Base-by-base conservation (phyloP, 2,797 vertebrate genomes). In the Ataeniobius toweri region DNA sequence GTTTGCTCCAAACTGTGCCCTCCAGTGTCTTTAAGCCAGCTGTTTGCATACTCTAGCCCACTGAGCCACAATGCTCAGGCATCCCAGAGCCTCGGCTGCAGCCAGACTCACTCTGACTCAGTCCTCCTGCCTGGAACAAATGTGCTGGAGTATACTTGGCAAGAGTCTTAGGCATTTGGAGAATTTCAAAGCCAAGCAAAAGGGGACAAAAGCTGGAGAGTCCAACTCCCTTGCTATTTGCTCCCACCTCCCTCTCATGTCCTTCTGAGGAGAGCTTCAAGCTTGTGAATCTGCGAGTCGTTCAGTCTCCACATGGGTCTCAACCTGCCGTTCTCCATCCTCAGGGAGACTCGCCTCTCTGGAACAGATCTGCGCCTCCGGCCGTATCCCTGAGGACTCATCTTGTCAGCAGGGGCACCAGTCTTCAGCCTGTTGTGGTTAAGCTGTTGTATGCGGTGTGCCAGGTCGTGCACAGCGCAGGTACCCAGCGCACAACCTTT, bases 331-430 rank as follows among this genome's bases (percentile, higher is more conserved):
- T 92, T 83, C 74, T 89, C 88, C 26, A 85, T 63, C 5, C 76
- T 73, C 77, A 96, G 88, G n/a, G 89, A 86, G 78, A 85, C 69
- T 85, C 69, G 85, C 59, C 59, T 89, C 13, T 80, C 87, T 18
- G 95, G 91, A 31, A 97, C 78, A 28, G 96, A 95, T 31, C 96
- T 93, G 82, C 97, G 96, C 81, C 97, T 92, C 67, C 97, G 96
- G 80, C 98, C 98, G n/a, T 99, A 99, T 86, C 98, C 98, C 36
- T 95, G 92, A 0, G 97, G 94, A 80, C 96, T 97, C 90, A 99
- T 96, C 91, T 98, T 98, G 78, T 72, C 93, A 3, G 83, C 5
- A 0, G 97, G 98, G 6, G 97, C 97, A 5, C 85, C 92, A 51
- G 93, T 95, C 89, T 96, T 98, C 2, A 94, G 74, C 87, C 96